Percentiles rank a stretch among this genome's conserved stretches.
These are phyloP conservation scores for Myotis davidii DNA, from an alignment of 2,113 vertebrate species.

Conservation along the genomic window DNA sequence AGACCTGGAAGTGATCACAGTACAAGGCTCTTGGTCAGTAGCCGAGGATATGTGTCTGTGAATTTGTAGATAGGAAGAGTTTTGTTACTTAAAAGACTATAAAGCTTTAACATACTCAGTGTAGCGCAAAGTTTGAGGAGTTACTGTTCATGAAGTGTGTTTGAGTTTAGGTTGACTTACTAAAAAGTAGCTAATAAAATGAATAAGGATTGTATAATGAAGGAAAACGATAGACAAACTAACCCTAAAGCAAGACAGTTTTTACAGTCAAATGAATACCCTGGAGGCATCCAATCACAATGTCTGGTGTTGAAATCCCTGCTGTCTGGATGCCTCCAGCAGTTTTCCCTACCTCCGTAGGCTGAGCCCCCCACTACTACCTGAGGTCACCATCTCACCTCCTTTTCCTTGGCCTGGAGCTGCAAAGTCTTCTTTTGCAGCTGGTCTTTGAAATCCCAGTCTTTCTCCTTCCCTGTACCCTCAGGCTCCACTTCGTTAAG, in stretches of 20 bases:
- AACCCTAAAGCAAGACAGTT: neutral
- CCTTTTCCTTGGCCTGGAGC: conserved; percentile 83
- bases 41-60: neutral
- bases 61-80: neutral
- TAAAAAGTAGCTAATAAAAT: neutral
- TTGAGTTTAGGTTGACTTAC: conserved; percentile 32
- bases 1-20: neutral
- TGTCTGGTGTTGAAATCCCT: neutral
- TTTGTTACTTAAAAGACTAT: conserved; percentile 27
- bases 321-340: neutral
- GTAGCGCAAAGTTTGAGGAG: conserved; percentile 58
- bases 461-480: conserved; percentile 67
- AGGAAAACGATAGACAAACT: conserved; percentile 12
- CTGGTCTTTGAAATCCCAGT: conserved; percentile 77
- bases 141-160: conserved; percentile 62
- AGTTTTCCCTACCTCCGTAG: neutral
- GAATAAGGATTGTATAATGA: neutral
- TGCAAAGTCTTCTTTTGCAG: conserved; percentile 80
- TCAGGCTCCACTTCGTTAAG: conserved; percentile 65
- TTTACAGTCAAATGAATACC: neutral
- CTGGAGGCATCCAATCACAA: neutral
- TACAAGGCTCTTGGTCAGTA: neutral
- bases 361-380: neutral
- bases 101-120: conserved; percentile 7
- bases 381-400: conserved; percentile 82